A percentile compares a stretch with the other conserved stretches of the same genome.
phyloP scores from a whole-genome alignment of 2,888 invertebrate genomes.

The Mystacides longicornis region DNA sequence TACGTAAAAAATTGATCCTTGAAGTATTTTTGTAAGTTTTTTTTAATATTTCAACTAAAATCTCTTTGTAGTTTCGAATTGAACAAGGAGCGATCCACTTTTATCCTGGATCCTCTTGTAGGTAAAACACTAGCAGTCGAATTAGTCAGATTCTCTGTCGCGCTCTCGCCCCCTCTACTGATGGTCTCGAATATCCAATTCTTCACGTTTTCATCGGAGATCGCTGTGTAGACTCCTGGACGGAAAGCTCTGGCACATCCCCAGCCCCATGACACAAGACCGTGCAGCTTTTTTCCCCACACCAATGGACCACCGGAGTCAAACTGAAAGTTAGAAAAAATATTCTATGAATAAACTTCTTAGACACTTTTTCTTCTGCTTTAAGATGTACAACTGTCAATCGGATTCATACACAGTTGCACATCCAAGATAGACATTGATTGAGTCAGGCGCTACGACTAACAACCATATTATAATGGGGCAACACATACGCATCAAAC shows the following conservation, averaged over 20 bases:
- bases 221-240: slow-evolving; percentile 29
- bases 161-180: background rate
- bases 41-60: background rate
- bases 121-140: background rate
- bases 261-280: slow-evolving; percentile 27
- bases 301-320: slow-evolving; percentile 26
- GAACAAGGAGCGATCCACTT: background rate
- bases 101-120: background rate
- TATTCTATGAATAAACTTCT: background rate
- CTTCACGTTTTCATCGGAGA: slow-evolving; percentile 20
- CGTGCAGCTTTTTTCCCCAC: slow-evolving; percentile 21
- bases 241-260: slow-evolving; percentile 27
- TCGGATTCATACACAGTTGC: too few relatives aligned
- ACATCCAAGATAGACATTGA: too few relatives aligned
- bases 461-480: too few relatives aligned
- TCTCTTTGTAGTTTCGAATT: background rate
- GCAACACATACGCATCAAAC: too few relatives aligned
- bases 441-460: too few relatives aligned
- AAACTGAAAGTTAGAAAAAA: slow-evolving; percentile 15
- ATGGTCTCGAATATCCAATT: slow-evolving; percentile 18
- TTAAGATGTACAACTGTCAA: too few relatives aligned
- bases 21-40: too few relatives aligned
- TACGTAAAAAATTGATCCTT: too few relatives aligned
- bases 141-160: background rate
- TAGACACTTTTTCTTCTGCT: background rate